A percentile compares a stretch with the other conserved stretches of the same genome.
These are phyloP conservation scores for Melanchra persicariae DNA, from an alignment of 2,888 invertebrate genomes.

Conservation along the genomic window DNA sequence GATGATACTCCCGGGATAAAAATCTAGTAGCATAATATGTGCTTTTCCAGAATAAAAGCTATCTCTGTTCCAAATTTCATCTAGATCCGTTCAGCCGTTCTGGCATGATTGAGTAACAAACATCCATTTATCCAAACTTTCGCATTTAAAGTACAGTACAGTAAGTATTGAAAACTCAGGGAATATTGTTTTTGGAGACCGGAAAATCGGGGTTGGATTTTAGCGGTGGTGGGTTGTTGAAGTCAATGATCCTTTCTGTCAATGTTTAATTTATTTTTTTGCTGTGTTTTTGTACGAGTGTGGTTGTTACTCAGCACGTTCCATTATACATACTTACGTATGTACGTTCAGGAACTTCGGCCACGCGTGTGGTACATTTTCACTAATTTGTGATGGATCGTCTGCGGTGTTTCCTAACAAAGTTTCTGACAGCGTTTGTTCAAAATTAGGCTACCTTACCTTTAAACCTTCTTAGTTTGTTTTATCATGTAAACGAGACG, in stretches of 20 bases:
- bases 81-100: no score
- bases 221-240: not conserved
- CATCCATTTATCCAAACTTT: no score
- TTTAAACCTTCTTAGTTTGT: not conserved
- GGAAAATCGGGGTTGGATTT: not conserved
- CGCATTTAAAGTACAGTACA: no score
- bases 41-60: no score
- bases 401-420: slow-evolving; percentile 15
- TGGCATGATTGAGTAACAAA: no score
- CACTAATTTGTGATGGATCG: slow-evolving; percentile 27
- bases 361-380: not conserved
- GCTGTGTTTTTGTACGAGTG: slow-evolving; percentile 1
- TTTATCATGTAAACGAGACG: slow-evolving; percentile 6
- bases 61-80: no score
- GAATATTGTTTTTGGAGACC: not conserved
- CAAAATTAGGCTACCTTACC: not conserved
- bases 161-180: slow-evolving; percentile 12
- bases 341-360: not conserved
- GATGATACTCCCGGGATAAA: no score
- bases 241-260: not conserved
- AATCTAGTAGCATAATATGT: no score
- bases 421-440: slow-evolving; percentile 24
- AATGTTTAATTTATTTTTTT: not conserved
- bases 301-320: not conserved
- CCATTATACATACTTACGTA: not conserved